Conservation (phyloP, 2,113 vertebrate genomes). For the Capricornis sumatraensis region DNA sequence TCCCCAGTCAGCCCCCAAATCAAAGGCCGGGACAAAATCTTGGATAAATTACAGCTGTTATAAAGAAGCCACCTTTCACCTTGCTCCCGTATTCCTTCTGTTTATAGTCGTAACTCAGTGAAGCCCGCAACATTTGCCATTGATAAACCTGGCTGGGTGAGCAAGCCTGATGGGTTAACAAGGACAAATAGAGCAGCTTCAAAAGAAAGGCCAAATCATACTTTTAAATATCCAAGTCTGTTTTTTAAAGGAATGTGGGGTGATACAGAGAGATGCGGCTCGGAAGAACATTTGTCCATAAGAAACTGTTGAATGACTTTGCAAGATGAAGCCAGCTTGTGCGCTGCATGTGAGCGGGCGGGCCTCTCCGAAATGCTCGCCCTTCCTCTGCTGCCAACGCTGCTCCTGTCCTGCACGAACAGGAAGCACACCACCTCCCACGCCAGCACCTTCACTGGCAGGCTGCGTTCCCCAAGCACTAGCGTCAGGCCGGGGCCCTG, state of each 20-base stretch:
- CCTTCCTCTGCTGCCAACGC: background rate
- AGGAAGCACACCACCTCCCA: no score
- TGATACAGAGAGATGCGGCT: background rate
- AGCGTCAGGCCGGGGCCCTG: fast-evolving
- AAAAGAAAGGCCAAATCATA: constrained; percentile 55
- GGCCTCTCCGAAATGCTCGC: fast-evolving
- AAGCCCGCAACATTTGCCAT: constrained; percentile 78
- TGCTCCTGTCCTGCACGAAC: fast-evolving
- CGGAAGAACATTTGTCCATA: background rate
- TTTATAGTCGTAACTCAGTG: constrained; percentile 80
- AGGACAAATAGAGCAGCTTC: constrained; percentile 68
- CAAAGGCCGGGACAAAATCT: constrained; percentile 82
- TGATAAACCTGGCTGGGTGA: constrained; percentile 75
- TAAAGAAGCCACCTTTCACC: constrained; percentile 82
- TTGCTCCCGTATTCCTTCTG: constrained; percentile 78
- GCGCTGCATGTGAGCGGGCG: fast-evolving
- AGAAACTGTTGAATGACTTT: background rate
- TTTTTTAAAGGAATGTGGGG: background rate
- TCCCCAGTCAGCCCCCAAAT: constrained; percentile 80
- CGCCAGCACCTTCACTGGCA: fast-evolving
- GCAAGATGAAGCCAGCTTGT: background rate
- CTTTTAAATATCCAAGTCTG: background rate
- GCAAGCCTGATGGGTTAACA: constrained; percentile 77
- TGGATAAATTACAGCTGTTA: constrained; percentile 86
- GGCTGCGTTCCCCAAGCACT: fast-evolving